Conservation (phyloP, 2,113 vertebrate genomes). For the Mellivora capensis region DNA sequence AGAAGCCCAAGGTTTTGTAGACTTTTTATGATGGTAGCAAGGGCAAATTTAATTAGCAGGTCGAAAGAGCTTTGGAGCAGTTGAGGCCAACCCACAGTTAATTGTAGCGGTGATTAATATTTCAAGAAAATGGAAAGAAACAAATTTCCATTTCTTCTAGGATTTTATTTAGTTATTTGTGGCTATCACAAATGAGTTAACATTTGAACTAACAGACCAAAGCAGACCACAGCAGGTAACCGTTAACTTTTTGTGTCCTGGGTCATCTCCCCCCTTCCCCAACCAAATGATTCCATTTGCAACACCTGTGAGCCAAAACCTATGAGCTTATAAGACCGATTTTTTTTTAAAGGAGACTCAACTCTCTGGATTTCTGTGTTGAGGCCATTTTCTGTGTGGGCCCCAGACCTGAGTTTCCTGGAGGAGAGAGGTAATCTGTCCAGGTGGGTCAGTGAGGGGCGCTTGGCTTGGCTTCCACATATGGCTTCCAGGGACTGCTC, state of each 20-base stretch:
- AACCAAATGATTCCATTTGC: background rate
- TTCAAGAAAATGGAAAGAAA: constrained; percentile 72
- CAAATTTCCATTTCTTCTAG: constrained; percentile 51
- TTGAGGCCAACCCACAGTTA: constrained; percentile 70
- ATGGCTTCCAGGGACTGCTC: background rate
- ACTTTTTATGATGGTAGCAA: constrained; percentile 75
- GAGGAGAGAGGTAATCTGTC: background rate
- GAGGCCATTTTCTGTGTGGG: background rate
- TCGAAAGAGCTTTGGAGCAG: constrained; percentile 57
- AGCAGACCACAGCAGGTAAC: background rate
- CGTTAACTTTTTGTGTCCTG: background rate
- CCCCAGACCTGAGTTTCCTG: background rate
- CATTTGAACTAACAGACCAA: background rate
- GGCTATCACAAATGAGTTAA: background rate
- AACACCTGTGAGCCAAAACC: background rate
- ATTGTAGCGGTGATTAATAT: constrained; percentile 69
- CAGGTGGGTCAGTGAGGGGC: background rate
- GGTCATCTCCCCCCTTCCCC: too few relatives aligned
- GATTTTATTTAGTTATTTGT: constrained; percentile 44
- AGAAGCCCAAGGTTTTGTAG: constrained; percentile 74
- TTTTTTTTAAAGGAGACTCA: constrained; percentile 14
- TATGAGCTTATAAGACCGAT: background rate
- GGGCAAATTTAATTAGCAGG: constrained; percentile 77
- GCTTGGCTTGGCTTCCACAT: fast-evolving
- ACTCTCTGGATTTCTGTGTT: constrained; percentile 8